Base-by-base conservation (phyloP, 2,888 invertebrate genomes). In the Cistogaster globosa region DNA sequence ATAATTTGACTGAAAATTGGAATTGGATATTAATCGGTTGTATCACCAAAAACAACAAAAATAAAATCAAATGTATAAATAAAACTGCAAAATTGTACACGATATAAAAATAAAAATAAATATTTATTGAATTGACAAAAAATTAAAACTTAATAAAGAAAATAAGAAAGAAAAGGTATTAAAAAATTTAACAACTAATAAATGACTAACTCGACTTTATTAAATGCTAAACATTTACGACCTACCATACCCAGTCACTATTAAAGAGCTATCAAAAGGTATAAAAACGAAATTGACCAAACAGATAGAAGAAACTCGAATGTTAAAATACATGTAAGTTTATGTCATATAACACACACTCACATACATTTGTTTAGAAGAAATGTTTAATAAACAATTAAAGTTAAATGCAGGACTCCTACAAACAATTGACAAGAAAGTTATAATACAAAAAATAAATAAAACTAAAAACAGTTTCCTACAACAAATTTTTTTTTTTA, bases 101-200 rank as follows among this genome's bases (percentile, higher is more conserved):
- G 81, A 69, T 72, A 84, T 74, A 69, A 79, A 84, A 80, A 84
- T 84, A 77, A 85, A 85, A 69, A 75, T 82, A 69, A 74, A 82
- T 58, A 57, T 82, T 75, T 78, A 82, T 78, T 45, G 58, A 71
- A 81, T 65, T 82, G 71, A 77, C 62, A 72, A 74, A 67, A 75
- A 71, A 67, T 58, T 60, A 69, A 75, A 76, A 69, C 38, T 63
- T 57, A 53, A 55, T 53, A 74, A n/a, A 45, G 55, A 53, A 53
- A 62, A n/a, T n/a, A 53, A 69, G 69, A 38, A 36, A 58, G 72
- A 62, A 68, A 62, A 38, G 26, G 6, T 38, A 32, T 55, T 42
- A 65, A 78, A 79, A 32, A 57, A 51, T 32, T 65, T 65, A 57
- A 68, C 68, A 48, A 48, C 45, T 67, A 69, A 84, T 68, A 80